phyloP scores from a whole-genome alignment of 2,797 vertebrate species.

The Triplophysa yarkandensis region DNA sequence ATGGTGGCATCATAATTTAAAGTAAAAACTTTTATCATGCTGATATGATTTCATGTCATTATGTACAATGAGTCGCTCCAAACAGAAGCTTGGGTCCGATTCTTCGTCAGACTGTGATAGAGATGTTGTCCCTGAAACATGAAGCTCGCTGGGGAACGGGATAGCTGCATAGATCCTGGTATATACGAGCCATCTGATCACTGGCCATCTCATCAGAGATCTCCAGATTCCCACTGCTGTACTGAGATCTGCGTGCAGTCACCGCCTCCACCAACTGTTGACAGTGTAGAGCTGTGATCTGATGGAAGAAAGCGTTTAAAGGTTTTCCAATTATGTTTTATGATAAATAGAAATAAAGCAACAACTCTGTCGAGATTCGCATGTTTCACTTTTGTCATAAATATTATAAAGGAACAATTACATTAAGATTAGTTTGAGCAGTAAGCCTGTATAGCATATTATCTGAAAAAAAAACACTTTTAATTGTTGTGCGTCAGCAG shows the following conservation, averaged over 20 bases:
- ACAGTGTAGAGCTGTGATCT: constrained; percentile 79
- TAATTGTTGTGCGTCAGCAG: no score
- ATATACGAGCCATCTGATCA: constrained; percentile 89
- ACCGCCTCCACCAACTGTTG: constrained; percentile 83
- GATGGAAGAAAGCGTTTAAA: constrained; percentile 20
- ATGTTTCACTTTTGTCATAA: no score
- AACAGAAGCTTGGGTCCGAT: constrained; percentile 30
- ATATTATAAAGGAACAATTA: no score
- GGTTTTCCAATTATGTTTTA: not conserved
- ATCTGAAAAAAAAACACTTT: no score
- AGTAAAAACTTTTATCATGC: not conserved
- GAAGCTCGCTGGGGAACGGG: constrained; percentile 69
- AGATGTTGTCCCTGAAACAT: constrained; percentile 81
- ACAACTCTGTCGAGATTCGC: no score
- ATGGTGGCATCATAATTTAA: not conserved
- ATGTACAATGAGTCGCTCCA: constrained; percentile 17
- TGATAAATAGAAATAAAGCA: not conserved
- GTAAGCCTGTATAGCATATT: no score
- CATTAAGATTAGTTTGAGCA: not conserved
- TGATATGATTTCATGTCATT: not conserved
- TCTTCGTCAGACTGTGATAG: constrained; percentile 77
- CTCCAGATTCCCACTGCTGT: constrained; percentile 72
- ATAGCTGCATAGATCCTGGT: constrained; percentile 87
- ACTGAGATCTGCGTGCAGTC: constrained; percentile 71
- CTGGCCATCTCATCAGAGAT: constrained; percentile 76